Percentiles rank a stretch among this genome's conserved stretches.
phyloP scores from a whole-genome alignment of 2,797 vertebrate genomes.

The Channa striata region DNA sequence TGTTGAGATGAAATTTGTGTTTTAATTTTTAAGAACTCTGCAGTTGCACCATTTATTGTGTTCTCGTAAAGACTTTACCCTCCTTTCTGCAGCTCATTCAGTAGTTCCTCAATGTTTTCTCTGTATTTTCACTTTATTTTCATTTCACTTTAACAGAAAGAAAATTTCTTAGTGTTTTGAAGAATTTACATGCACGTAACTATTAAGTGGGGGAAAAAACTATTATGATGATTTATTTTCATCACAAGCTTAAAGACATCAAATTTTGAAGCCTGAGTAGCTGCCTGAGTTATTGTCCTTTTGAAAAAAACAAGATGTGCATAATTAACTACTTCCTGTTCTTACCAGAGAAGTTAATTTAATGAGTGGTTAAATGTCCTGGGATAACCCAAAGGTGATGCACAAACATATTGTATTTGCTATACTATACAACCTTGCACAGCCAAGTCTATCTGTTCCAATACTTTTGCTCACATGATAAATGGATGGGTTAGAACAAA shows the following conservation, averaged over 20 bases:
- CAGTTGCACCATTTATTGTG: neutral
- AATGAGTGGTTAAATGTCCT: conserved; percentile 38
- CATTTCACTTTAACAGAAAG: neutral
- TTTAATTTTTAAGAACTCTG: neutral
- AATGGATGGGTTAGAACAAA: no score
- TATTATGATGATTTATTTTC: neutral
- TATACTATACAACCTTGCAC: conserved; percentile 1
- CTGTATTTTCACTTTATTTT: neutral
- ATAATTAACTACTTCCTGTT: conserved; percentile 3
- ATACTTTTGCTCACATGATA: no score
- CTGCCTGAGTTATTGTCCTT: neutral
- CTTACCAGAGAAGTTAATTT: conserved; percentile 4
- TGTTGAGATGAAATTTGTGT: neutral
- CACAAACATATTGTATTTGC: conserved; percentile 22
- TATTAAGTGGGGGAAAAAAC: neutral
- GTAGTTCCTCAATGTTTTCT: neutral
- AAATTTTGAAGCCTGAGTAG: neutral
- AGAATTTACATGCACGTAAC: neutral
- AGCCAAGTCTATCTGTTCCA: no score
- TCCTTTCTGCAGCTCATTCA: neutral
- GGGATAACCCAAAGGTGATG: conserved; percentile 35
- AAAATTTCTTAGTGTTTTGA: neutral
- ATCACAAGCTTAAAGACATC: neutral
- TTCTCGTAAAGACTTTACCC: neutral
- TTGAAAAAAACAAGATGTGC: neutral